Conservation (phyloP, 1,140 invertebrate species). For the Aphidius gifuensis region DNA sequence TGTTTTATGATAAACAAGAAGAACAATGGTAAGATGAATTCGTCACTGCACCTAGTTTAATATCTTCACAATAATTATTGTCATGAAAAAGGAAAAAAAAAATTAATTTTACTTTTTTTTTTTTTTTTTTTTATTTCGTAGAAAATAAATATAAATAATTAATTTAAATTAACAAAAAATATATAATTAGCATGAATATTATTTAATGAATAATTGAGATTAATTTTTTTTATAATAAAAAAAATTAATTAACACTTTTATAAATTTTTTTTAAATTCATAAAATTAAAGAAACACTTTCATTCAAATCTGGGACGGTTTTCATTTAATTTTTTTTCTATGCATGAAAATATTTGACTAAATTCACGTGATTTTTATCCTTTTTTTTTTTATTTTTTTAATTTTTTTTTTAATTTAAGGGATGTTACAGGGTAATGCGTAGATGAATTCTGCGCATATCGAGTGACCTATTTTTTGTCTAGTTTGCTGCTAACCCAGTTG, state of each 20-base stretch:
- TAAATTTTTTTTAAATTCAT: neutral
- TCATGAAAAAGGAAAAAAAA: no score
- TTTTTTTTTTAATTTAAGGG: neutral
- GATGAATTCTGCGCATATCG: conserved; percentile 26
- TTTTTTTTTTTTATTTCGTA: conserved; percentile 1
- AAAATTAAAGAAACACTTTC: conserved; percentile 19
- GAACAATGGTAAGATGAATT: conserved; percentile 6
- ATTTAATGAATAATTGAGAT: neutral
- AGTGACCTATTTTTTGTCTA: conserved; percentile 30
- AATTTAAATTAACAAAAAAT: neutral
- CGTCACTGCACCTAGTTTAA: neutral
- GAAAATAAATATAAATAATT: neutral
- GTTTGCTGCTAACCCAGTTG: conserved; percentile 32
- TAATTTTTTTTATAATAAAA: neutral
- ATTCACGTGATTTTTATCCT: neutral
- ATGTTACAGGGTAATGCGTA: conserved; percentile 7
- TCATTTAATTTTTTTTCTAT: conserved; percentile 24
- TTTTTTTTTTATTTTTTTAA: neutral
- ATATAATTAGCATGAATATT: neutral
- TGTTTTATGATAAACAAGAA: neutral
- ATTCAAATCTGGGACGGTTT: conserved; percentile 49
- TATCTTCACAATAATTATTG: no score
- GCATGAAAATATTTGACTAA: conserved; percentile 25
- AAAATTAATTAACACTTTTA: no score
- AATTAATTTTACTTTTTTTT: neutral